These are phyloP conservation scores for Psylliodes chrysocephalus DNA, from an alignment of 2,888 invertebrate genomes.

Conservation along the genomic window DNA sequence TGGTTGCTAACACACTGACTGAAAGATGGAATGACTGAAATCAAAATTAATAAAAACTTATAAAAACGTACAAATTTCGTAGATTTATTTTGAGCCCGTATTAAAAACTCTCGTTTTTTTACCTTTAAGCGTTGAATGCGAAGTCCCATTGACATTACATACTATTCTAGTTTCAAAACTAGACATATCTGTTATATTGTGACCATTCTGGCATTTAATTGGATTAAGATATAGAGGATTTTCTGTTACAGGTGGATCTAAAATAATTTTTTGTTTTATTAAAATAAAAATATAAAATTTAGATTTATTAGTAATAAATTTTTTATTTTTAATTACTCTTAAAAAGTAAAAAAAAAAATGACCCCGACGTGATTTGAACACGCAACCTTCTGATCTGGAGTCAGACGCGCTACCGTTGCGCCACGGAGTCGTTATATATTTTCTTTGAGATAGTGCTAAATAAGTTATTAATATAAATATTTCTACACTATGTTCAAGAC, in stretches of 20 bases:
- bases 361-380: constrained; percentile 98
- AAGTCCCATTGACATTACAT: constrained; percentile 7
- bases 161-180: constrained; percentile 27
- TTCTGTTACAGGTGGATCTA: constrained; percentile 68
- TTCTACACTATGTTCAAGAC: too few relatives aligned
- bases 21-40: too few relatives aligned
- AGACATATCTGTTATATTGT: constrained; percentile 10
- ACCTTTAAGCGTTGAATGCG: constrained; percentile 23
- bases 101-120: too few relatives aligned
- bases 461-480: too few relatives aligned
- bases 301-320: too few relatives aligned
- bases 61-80: too few relatives aligned
- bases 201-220: constrained; percentile 15
- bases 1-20: too few relatives aligned
- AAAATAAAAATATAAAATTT: too few relatives aligned
- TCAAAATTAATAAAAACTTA: too few relatives aligned
- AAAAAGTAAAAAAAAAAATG: constrained; percentile 83
- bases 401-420: constrained; percentile 98
- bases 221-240: constrained; percentile 58
- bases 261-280: constrained; percentile 20
- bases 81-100: too few relatives aligned
- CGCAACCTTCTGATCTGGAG: constrained; percentile 98
- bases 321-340: not conserved
- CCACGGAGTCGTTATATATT: constrained; percentile 96
- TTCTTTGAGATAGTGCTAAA: too few relatives aligned